These are phyloP conservation scores for Reinhardtius hippoglossoides DNA, from an alignment of 2,113 vertebrate genomes.

Conservation along the genomic window DNA sequence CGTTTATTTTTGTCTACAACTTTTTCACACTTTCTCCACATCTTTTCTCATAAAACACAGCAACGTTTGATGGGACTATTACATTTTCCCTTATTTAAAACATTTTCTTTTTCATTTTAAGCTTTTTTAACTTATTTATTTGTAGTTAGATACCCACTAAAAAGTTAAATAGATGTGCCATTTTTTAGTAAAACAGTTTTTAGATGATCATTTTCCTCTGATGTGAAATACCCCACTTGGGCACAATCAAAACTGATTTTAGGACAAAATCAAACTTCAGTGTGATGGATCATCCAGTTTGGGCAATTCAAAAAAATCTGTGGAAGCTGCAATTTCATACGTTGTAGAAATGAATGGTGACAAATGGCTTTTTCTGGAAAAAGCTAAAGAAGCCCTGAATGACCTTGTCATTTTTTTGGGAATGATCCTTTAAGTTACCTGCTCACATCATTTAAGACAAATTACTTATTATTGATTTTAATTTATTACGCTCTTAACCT, in stretches of 20 bases:
- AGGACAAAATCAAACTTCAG: too few species aligned
- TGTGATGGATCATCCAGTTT: too few species aligned
- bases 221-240: slow-evolving; percentile 19
- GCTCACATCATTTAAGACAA: background rate
- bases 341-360: too few species aligned
- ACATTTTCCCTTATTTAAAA: background rate
- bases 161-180: too few species aligned
- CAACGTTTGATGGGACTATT: background rate
- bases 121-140: background rate
- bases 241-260: slow-evolving; percentile 36
- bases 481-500: slow-evolving; percentile 12
- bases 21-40: background rate
- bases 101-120: too few species aligned
- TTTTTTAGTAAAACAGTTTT: background rate
- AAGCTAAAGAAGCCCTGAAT: too few species aligned
- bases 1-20: background rate
- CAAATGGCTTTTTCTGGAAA: too few species aligned
- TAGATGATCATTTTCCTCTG: background rate
- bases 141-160: too few species aligned
- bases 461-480: background rate
- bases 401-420: too few species aligned
- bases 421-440: too few species aligned
- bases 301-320: too few species aligned
- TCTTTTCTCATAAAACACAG: background rate
- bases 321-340: too few species aligned